Percentiles rank a stretch among this genome's conserved stretches.
Conservation (phyloP, 2,797 vertebrate genomes). For the Coilia nasus region DNA sequence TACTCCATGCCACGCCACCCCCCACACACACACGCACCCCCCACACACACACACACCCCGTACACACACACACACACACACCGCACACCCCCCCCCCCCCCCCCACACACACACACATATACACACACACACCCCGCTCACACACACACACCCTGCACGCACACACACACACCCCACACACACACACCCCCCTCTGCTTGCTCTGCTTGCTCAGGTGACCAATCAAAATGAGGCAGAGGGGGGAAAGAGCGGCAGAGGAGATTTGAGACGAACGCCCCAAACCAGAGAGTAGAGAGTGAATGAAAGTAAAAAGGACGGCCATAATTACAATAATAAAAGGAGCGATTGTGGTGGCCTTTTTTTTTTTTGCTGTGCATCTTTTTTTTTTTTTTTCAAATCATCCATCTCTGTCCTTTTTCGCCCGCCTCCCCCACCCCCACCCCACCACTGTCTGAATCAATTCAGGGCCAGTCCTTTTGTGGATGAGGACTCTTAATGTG, state of each 20-base stretch:
- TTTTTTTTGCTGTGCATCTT: slow-evolving; percentile 21
- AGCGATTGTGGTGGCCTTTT: slow-evolving; percentile 40
- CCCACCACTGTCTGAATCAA: slow-evolving; percentile 9
- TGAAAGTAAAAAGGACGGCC: slow-evolving; percentile 33
- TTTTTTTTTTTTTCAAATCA: slow-evolving; percentile 30
- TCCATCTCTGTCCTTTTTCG: slow-evolving; percentile 24
- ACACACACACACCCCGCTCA: too few relatives aligned
- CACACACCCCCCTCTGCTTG: neutral
- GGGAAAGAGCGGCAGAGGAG: slow-evolving; percentile 22
- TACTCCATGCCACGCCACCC: neutral
- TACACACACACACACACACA: too few relatives aligned
- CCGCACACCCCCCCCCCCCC: too few relatives aligned
- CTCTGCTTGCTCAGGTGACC: neutral
- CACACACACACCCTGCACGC: too few relatives aligned
- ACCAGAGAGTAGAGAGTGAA: slow-evolving; percentile 17
- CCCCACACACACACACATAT: neutral
- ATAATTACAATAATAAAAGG: slow-evolving; percentile 45
- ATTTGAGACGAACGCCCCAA: neutral
- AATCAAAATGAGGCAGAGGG: slow-evolving; percentile 4
- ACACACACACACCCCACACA: too few relatives aligned
- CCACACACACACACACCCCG: too few relatives aligned
- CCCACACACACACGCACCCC: too few relatives aligned
- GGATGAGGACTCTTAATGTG: slow-evolving; percentile 39
- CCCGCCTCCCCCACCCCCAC: neutral
- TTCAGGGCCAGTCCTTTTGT: slow-evolving; percentile 47